Base-by-base conservation (phyloP, 2,797 vertebrate species). In the Pteronotus mesoamericanus region DNA sequence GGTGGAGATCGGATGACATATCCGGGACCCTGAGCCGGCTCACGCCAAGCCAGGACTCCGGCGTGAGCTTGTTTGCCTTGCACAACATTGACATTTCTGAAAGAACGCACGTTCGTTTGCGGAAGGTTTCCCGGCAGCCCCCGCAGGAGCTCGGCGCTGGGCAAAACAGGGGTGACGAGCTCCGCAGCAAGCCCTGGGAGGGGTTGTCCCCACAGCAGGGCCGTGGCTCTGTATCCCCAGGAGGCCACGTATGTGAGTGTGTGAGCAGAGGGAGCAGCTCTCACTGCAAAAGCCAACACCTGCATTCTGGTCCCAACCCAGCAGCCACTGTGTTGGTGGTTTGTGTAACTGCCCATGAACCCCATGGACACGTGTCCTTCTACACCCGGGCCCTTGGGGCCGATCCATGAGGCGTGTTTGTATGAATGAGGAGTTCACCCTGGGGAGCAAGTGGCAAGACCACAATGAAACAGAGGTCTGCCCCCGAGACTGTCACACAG, bases 241-340 rank as follows among this genome's bases (percentile, higher is more conserved):
- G 34, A 24, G 51, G 26, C 32, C 51, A 3, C 14, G 18, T 21
- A 5, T 2, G 16, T 44, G 51, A 68, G 24, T 26, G 24, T 26
- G 19, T 34, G 71, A 32, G 18, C 21, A 51, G 34, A 68, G 32
- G 19, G 39, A 77, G 6, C 5, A 8, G 6, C 57, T 29, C 48
- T 69, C 16, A 3, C n/a, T 22, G 15, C 42, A 26, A 29, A 59
- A 11, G 4, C 14, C 1, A 6, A 37, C 16, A 26, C 15, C 16
- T 64, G 39, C 42, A 8, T 66, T 55, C 64, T 18, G 3, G 64
- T 55, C 53, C 12, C 32, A 26, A 59, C 12, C n/a, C 74, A 39
- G 0, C 9, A n/a, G 16, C 44, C 4, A 7, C 14, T 16, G 15
- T 22, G 15, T 39, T 2, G 6, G 8, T 79, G 24, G 3, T 44